Evolutionary conservation across 2,797 vertebrate genomes (phyloP).

Genomic region (Clarias platycephalus): DNA sequence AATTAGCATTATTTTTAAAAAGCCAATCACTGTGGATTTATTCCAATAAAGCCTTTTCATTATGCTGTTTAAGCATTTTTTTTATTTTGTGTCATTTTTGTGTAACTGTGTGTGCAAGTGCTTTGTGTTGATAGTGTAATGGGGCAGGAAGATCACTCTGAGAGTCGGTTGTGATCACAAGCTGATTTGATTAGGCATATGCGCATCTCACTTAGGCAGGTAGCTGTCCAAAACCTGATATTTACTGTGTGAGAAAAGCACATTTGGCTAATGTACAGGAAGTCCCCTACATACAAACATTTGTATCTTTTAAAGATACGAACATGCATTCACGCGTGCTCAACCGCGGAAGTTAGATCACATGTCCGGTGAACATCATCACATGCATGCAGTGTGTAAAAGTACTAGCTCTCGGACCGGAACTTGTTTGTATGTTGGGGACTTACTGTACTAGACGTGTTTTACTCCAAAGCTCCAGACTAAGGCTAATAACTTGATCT

Average conservation of each 20-base stretch:
- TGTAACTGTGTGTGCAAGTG: background rate
- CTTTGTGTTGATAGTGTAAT: background rate
- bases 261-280: background rate
- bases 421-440: no score
- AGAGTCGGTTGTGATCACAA: background rate
- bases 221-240: background rate
- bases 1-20: slow-evolving; percentile 9
- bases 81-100: no score
- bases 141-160: background rate
- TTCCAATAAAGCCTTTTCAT: background rate
- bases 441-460: background rate
- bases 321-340: no score
- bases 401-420: no score
- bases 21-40: background rate
- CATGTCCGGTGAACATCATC: no score
- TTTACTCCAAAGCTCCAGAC: slow-evolving; percentile 16
- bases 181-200: background rate
- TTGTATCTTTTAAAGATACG: no score
- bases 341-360: no score
- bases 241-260: background rate
- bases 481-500: background rate
- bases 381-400: no score
- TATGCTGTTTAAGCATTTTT: background rate
- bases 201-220: background rate
- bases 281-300: no score